Evolutionary conservation across 2,888 invertebrate species (phyloP).

Genomic region (Cerastis leucographa): DNA sequence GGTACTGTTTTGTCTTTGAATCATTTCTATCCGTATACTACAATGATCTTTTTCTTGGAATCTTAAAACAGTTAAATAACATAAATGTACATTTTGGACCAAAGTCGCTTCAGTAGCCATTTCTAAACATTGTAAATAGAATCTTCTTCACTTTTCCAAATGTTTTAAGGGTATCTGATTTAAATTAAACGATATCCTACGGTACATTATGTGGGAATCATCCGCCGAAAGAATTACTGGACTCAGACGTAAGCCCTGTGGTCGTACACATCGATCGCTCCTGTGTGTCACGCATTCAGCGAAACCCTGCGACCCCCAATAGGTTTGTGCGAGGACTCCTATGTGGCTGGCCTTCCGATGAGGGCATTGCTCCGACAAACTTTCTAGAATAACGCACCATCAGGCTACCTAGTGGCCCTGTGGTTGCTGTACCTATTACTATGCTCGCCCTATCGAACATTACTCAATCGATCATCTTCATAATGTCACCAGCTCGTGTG

Average conservation of each 20-base stretch:
- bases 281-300: neutral
- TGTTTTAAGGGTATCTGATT: neutral
- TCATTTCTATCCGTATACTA: neutral
- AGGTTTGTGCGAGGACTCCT: neutral
- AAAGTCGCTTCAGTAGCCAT: neutral
- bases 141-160: neutral
- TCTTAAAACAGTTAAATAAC: neutral
- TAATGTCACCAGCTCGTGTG: constrained; percentile 45
- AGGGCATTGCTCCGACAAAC: neutral
- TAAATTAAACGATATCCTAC: neutral
- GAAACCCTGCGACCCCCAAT: neutral
- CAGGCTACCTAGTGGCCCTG: too few relatives aligned
- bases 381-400: too few relatives aligned
- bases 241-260: neutral
- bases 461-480: constrained; percentile 12
- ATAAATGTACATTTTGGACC: neutral
- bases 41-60: neutral
- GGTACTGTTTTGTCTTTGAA: neutral
- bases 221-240: too few relatives aligned
- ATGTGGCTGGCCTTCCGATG: neutral
- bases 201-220: neutral
- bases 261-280: neutral
- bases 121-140: neutral
- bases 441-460: neutral
- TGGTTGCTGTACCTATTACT: neutral